Conservation (phyloP, 2,113 vertebrate species). For the Onychorhynchus coronatus region DNA sequence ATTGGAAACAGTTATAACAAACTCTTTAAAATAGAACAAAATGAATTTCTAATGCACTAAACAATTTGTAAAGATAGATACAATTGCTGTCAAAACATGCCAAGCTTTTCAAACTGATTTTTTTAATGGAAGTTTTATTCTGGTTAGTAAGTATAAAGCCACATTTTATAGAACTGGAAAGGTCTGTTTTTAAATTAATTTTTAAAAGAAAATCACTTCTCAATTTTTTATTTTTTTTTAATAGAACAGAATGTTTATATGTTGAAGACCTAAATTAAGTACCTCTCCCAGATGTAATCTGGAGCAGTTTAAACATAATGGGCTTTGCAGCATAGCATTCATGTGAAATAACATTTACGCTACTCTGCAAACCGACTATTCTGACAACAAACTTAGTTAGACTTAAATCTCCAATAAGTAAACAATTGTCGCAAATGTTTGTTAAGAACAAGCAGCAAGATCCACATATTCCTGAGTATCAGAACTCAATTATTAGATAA, state of each 20-base stretch:
- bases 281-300: background rate
- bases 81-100: slow-evolving; percentile 40
- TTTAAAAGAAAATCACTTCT: background rate
- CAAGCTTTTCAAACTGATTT: background rate
- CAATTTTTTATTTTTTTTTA: background rate
- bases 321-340: background rate
- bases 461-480: background rate
- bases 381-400: background rate
- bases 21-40: background rate
- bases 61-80: slow-evolving; percentile 4
- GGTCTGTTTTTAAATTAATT: background rate
- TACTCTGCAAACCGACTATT: background rate
- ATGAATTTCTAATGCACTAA: slow-evolving; percentile 30
- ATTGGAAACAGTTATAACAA: background rate
- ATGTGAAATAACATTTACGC: background rate
- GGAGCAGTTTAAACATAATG: background rate
- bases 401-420: background rate
- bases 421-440: background rate
- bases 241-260: background rate
- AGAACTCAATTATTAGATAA: background rate
- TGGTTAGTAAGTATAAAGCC: background rate
- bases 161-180: background rate
- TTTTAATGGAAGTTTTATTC: background rate
- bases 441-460: background rate
- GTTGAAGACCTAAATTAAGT: background rate